A percentile compares a stretch with the other conserved stretches of the same genome.
Evolutionary conservation across 2,797 vertebrate genomes (phyloP).

Genomic region (Eurystomus glaucurus): DNA sequence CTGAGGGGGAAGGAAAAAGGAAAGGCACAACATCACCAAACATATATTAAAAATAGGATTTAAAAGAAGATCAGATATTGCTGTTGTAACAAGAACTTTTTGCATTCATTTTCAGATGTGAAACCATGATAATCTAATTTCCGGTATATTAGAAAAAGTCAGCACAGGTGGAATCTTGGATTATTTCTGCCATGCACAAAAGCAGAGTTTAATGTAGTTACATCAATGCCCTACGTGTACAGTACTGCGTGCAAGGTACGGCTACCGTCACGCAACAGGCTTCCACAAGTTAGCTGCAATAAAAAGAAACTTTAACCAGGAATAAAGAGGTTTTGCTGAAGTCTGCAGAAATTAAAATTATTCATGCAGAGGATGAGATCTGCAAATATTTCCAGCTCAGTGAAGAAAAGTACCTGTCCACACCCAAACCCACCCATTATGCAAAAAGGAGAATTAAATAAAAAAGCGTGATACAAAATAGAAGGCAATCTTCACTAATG

Average conservation of each 20-base stretch:
- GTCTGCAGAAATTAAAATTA: not conserved
- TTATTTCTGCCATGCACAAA: not conserved
- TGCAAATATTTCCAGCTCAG: slow-evolving; percentile 11
- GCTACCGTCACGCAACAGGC: not conserved
- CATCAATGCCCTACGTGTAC: not conserved
- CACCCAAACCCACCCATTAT: not conserved
- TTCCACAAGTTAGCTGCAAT: not conserved
- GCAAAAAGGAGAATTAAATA: not conserved
- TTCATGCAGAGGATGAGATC: not conserved
- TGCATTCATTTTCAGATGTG: not conserved
- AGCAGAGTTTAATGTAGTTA: accelerated
- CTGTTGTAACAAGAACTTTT: not conserved
- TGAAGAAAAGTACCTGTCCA: not conserved
- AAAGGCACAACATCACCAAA: not conserved
- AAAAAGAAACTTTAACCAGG: slow-evolving; percentile 3
- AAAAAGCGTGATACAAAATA: not conserved
- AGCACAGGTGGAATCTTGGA: not conserved
- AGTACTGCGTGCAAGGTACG: not conserved
- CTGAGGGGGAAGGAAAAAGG: slow-evolving; percentile 80
- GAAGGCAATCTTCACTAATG: not conserved
- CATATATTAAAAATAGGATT: not conserved
- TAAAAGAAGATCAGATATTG: too few species aligned
- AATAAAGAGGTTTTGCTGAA: not conserved
- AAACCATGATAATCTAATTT: not conserved
- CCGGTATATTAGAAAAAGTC: not conserved